Base-by-base conservation (phyloP, 2,113 vertebrate genomes). In the Odontesthes bonariensis region DNA sequence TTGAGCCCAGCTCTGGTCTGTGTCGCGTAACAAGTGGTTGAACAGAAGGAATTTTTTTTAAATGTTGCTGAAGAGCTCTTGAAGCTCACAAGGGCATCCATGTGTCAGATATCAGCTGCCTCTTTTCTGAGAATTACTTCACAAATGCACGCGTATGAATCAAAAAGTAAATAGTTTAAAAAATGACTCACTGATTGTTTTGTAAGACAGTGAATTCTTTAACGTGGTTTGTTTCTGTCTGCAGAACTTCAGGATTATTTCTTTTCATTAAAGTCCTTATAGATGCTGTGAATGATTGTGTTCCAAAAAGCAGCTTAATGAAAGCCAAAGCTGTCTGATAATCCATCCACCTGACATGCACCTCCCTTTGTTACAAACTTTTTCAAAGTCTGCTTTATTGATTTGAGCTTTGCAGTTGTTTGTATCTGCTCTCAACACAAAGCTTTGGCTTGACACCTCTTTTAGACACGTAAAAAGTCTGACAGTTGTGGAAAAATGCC, bases 281-380 rank as follows among this genome's bases (percentile, higher is more conserved):
- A 56, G 51, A 79, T 70, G 65, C 63, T 12, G 46, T 77, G 72
- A 76, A 79, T 75, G 73, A 54, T 33, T 52, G 22, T 27, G 19
- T 46, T 66, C 51, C 52, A 79, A 65, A 77, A 82, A 81, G 85
- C 77, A 40, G 75, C 64, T 87, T 81, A 68, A 40, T 73, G 65
- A 66, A 74, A 68, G 62, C 73, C 57, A 53, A 73, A 80, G 74
- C 66, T 52, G 65, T 47, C 53, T 42, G 46, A 81, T 82, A 73
- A 74, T 79, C 63, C 53, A 38, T 77, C 72, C 40, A n/a, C 53
- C 66, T 71, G 74, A 76, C 68, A 79, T 75, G 71, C 20, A 47
- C 62, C 64, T 63, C 16, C 35, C 31, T 78, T 65, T 81, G 32
- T 68, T 35, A 58, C 3, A 2, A 35, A 20, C n/a, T 60, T 67